Evolutionary conservation across 2,797 vertebrate species (phyloP), one percentile per base, ranked within the genome.

Genomic region (Fistularia tabacaria): DNA sequence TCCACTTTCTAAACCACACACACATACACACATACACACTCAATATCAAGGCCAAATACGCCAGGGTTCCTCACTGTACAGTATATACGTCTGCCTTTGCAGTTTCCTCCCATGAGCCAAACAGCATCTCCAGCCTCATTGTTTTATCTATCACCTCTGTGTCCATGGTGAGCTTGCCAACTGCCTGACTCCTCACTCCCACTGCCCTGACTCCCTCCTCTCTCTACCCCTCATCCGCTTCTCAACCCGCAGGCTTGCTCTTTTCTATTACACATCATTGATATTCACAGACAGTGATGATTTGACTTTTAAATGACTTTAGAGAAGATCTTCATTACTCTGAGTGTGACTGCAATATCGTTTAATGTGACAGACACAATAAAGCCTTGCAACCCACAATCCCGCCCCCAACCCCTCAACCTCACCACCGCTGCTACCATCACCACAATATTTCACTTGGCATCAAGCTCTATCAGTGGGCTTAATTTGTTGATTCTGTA

Each of bases 401-500:
- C 42, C 51, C 14, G 41, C 44, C 43, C 8, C 15, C 39, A 9
- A 40, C 11, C 1, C 13, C 10, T 1, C 42, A 37, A 9, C 40
- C 14, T 0, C 9, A 36, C 36, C 12, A 36, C 37, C 11, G 64
- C 47, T 10, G 48, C 54, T 49, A 25, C 25, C 25, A 25, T 48
- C 51, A 10, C 64, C 63, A 57, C 66, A 61, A 58, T 70, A 74
- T 74, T 71, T 53, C 52, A 44, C 74, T 74, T 76, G 79, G 76
- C 82, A 80, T 78, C 76, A 72, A 75, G 54, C 76, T 44, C 80
- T 75, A 88, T 86, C 85, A 82, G 76, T 69, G 74, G 67, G 75
- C 84, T 85, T 90, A 88, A 91, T 91, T 89, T 90, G 88, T 90
- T 90, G 87, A 86, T 88, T 86, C 82, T 87, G 84, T 79, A 89